A percentile compares a stretch with the other conserved stretches of the same genome.
Conservation (phyloP, 2,888 invertebrate species). For the Drosophila subsilvestris region DNA sequence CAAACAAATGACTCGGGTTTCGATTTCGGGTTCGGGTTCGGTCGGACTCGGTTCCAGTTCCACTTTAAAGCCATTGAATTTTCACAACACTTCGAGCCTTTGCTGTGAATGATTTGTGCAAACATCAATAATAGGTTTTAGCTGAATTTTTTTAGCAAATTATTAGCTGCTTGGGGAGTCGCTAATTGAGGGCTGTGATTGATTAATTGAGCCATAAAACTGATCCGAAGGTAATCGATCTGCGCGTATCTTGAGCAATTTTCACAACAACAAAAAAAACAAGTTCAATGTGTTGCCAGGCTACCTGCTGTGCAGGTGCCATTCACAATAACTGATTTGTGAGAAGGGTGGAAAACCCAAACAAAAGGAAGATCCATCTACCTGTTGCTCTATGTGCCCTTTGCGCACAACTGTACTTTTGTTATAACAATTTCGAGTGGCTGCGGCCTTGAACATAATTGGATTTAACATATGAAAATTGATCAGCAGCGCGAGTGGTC, state of each 20-base stretch:
- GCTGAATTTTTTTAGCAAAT: constrained; percentile 28
- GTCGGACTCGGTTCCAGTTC: constrained; percentile 1
- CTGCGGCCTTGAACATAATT: constrained; percentile 73
- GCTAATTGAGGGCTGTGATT: constrained; percentile 30
- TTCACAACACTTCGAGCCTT: constrained; percentile 20
- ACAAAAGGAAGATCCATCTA: constrained; percentile 7
- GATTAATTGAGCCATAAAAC: constrained; percentile 27
- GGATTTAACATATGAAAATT: constrained; percentile 38
- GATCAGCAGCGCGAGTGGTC: constrained; percentile 49
- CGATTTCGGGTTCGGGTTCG: too few species aligned
- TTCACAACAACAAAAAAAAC: constrained; percentile 13
- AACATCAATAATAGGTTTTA: constrained; percentile 26
- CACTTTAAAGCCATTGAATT: not conserved
- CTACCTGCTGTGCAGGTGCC: constrained; percentile 26
- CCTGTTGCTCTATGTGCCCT: constrained; percentile 2
- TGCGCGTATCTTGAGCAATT: not conserved
- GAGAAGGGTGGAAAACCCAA: constrained; percentile 12
- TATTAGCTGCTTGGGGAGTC: constrained; percentile 23
- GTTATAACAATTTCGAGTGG: not conserved
- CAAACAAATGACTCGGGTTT: not conserved
- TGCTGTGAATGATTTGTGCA: constrained; percentile 30
- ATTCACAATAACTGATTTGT: constrained; percentile 2
- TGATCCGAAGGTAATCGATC: not conserved
- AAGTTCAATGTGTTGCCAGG: constrained; percentile 18
- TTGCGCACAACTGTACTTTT: constrained; percentile 24